Base-by-base conservation (phyloP, 2,797 vertebrate genomes). In the Psittacula echo region DNA sequence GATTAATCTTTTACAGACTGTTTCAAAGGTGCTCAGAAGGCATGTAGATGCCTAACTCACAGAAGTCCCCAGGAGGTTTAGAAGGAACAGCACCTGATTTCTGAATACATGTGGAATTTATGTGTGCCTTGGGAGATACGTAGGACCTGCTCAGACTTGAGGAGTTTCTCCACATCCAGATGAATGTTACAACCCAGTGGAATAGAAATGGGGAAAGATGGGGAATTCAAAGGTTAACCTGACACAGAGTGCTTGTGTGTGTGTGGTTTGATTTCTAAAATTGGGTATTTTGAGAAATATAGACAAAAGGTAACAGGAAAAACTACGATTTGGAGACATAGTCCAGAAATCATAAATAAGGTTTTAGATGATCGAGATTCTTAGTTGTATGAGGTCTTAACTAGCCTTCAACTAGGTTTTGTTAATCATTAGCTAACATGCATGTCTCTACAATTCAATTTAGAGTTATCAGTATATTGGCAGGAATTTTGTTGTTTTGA, bases 231-330 rank as follows among this genome's bases (percentile, higher is more conserved):
- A 80, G 14, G 0, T 61, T 83, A 34, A 39, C 8, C 22, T 65
- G 37, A 60, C 15, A 61, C 0, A 39, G 30, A 42, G 2, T 10
- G 1, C 0, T 12, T 54, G 54, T 65, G 70, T n/a, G 45, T 41
- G 4, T 42, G 6, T 27, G 10, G 41, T 84, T 75, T 78, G 2
- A 75, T 85, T 77, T 29, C 53, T 79, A 41, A 85, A 77, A 66
- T 13, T 10, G 2, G 4, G 1, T 42, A 15, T 60, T 91, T 78
- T 78, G 47, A 64, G 34, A 62, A 5, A 71, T 34, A 7, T 2
- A 53, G 34, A 39, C 18, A 62, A 74, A 67, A 71, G 1, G 7
- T 71, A 70, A 41, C 5, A 48, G 16, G 4, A 79, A 67, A 10
- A 21, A 2, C 41, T 79, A 41, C 1, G 0, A 23, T 83, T 58